These are phyloP conservation scores for Taphrorychus bicolor DNA, from an alignment of 2,888 invertebrate genomes.

Conservation along the genomic window DNA sequence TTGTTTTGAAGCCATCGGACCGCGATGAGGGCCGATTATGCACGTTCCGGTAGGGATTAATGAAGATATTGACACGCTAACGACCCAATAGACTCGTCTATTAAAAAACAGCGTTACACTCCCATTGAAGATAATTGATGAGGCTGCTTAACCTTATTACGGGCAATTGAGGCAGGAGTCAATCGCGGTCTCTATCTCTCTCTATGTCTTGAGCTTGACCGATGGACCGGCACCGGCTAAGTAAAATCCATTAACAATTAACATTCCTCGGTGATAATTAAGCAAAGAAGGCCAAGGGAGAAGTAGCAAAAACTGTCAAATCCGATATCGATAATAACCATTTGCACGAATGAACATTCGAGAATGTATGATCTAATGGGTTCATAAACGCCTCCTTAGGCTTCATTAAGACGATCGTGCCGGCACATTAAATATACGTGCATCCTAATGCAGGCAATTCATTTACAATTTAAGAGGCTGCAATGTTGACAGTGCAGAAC, in stretches of 20 bases:
- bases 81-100: conserved; percentile 13
- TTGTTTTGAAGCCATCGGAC: conserved; percentile 5
- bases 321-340: conserved; percentile 12
- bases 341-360: neutral
- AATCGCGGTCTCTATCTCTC: too few relatives aligned
- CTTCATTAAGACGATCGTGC: conserved; percentile 19
- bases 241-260: neutral
- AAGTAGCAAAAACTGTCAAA: neutral
- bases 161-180: conserved; percentile 1
- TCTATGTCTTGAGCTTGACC: neutral
- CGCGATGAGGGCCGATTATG: neutral
- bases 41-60: conserved; percentile 5
- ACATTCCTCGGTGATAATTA: neutral
- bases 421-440: conserved; percentile 18
- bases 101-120: conserved; percentile 16
- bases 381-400: conserved; percentile 19
- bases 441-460: conserved; percentile 18
- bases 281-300: neutral
- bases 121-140: conserved; percentile 15
- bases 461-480: conserved; percentile 23
- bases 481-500: too few relatives aligned
- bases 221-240: neutral
- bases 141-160: conserved; percentile 4
- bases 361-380: conserved; percentile 5
- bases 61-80: conserved; percentile 28